A percentile compares a stretch with the other conserved stretches of the same genome.
These are phyloP conservation scores for Parnassius glacialis DNA, from an alignment of 2,888 invertebrate species.

Conservation along the genomic window DNA sequence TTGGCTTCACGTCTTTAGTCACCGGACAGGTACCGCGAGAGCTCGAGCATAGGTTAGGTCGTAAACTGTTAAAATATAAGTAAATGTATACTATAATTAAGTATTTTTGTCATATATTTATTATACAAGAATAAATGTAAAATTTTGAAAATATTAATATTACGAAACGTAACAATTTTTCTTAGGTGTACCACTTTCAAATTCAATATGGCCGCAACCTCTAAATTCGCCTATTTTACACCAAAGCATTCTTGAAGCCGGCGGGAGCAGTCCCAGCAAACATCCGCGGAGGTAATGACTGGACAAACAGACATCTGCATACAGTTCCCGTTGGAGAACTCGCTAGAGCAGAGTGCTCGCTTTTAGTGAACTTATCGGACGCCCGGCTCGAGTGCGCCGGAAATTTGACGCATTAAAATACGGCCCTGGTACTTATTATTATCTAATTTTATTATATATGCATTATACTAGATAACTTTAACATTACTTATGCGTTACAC, in stretches of 20 bases:
- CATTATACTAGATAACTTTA: too few relatives aligned
- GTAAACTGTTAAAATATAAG: too few relatives aligned
- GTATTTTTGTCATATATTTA: too few relatives aligned
- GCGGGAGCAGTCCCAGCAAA: constrained; percentile 36
- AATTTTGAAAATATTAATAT: too few relatives aligned
- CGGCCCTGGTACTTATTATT: constrained; percentile 1
- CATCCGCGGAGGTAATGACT: constrained; percentile 77
- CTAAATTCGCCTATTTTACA: constrained; percentile 20
- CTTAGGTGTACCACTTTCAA: not conserved
- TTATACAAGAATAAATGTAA: too few relatives aligned
- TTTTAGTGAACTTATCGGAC: constrained; percentile 38
- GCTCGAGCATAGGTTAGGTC: too few relatives aligned
- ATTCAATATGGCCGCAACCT: not conserved
- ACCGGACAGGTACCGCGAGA: too few relatives aligned
- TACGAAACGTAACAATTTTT: too few relatives aligned
- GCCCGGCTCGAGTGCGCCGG: constrained; percentile 5
- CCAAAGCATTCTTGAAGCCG: constrained; percentile 29
- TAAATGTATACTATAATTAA: too few relatives aligned
- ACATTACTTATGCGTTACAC: too few relatives aligned
- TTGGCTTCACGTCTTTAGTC: too few relatives aligned
- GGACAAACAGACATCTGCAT: constrained; percentile 83
- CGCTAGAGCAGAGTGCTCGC: constrained; percentile 24
- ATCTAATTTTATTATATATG: too few relatives aligned
- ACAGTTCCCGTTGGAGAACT: constrained; percentile 45
- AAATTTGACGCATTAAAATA: constrained; percentile 21